Base-by-base conservation (phyloP, 2,113 vertebrate genomes). In the Upupa epops region DNA sequence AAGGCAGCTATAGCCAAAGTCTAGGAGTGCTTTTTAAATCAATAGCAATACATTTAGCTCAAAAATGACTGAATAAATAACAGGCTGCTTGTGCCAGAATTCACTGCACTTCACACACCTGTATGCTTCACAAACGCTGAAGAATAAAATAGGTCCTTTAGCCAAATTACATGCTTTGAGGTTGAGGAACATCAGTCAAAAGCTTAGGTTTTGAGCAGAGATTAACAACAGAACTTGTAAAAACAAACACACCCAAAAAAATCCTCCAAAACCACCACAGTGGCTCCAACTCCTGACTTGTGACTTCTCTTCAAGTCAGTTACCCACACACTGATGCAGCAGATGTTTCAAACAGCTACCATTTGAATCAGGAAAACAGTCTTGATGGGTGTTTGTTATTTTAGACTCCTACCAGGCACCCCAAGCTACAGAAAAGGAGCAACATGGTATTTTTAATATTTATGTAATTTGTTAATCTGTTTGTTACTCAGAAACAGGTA, bases 341-440 rank as follows among this genome's bases (percentile, higher is more conserved):
- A 91, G 61, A 88, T 86, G 52, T 77, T 86, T 82, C 92, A 45
- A 95, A 91, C 84, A 75, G 54, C 34, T 77, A 78, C 36, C 58
- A 92, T 70, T 76, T 70, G 64, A 84, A 64, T 16, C 51, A 89
- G 61, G 59, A 89, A 87, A 76, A 73, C 80, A 92, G 85, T 60
- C 58, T 55, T 95, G 48, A 95, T 37, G 71, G 66, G 59, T 86
- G 60, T 54, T 87, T 95, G 71, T 80, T 93, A 81, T 84, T 64
- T 93, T 61, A 34, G 64, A 65, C 58, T 79, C 86, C 93, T 88
- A 75, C 28, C 69, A 81, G 78, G 76, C 83, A 94, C 34, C 15
- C 32, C 15, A 48, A 86, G 60, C 18, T 64, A 56, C 49, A 63
- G 91, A 86, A 83, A 81, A 79, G 25, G 28, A 81, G 16, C 24